A percentile compares a stretch with the other conserved stretches of the same genome.
phyloP scores from a whole-genome alignment of 2,888 invertebrate species.

The Sarcophaga rosellei region DNA sequence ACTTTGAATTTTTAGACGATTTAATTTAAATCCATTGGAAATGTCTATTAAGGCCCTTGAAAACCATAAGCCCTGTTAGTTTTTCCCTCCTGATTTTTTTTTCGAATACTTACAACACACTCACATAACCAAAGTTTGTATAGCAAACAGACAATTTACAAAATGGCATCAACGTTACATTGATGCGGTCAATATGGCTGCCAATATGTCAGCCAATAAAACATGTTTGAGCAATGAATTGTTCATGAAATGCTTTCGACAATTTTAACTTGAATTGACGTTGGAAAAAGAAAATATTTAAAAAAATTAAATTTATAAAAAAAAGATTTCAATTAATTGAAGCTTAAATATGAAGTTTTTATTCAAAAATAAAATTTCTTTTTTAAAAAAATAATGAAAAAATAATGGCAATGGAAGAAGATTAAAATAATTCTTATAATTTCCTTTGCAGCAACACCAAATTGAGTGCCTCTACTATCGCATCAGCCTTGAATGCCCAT shows the following conservation, averaged over 20 bases:
- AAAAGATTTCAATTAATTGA: no score
- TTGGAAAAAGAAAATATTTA: no score
- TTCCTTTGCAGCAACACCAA: constrained; percentile 84
- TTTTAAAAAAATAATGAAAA: no score
- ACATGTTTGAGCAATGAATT: constrained; percentile 26
- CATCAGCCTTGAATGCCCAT: constrained; percentile 86
- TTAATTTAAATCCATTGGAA: no score
- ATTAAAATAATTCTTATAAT: neutral
- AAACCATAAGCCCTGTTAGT: neutral
- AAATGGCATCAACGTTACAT: constrained; percentile 16
- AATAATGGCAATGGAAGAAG: no score
- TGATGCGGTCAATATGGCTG: constrained; percentile 54
- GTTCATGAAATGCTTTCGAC: neutral
- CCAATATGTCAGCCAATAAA: constrained; percentile 54
- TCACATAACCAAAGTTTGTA: no score
- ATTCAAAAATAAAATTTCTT: no score
- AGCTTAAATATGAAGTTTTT: no score
- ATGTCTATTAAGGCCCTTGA: neutral
- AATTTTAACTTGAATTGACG: no score
- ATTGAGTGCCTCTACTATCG: constrained; percentile 88
- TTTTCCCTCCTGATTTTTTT: neutral
- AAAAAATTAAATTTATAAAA: no score
- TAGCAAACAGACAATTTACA: neutral
- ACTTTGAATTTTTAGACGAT: no score
- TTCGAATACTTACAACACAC: neutral